Percentiles rank a stretch among this genome's conserved stretches.
Conservation (phyloP, 2,797 vertebrate species). For the Alectoris magna region DNA sequence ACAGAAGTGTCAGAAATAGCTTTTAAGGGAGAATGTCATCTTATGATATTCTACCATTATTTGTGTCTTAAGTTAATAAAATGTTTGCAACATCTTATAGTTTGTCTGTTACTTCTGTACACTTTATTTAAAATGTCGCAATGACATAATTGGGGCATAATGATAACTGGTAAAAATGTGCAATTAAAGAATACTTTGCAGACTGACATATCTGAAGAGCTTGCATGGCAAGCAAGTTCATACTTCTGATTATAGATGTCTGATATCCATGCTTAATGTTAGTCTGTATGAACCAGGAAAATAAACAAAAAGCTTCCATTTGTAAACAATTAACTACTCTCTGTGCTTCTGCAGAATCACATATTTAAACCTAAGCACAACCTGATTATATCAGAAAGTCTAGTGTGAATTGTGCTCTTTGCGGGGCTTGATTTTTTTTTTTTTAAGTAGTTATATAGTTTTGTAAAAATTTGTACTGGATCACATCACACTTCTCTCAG, state of each 20-base stretch:
- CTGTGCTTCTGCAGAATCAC: not conserved
- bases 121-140: constrained; percentile 65
- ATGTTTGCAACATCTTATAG: constrained; percentile 58
- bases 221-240: constrained; percentile 52
- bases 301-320: constrained; percentile 56
- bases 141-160: constrained; percentile 66
- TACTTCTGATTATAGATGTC: constrained; percentile 54
- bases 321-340: constrained; percentile 51
- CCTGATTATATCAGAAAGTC: not conserved
- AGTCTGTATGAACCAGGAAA: constrained; percentile 66
- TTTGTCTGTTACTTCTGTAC: constrained; percentile 46
- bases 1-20: constrained; percentile 36
- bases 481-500: not conserved
- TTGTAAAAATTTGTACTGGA: not conserved
- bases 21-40: constrained; percentile 56
- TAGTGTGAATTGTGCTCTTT: not conserved
- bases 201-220: constrained; percentile 69
- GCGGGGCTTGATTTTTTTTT: not conserved
- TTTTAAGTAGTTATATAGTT: not conserved
- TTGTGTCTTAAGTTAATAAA: constrained; percentile 61
- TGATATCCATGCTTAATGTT: constrained; percentile 55
- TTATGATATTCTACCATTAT: constrained; percentile 57
- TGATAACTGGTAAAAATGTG: constrained; percentile 67
- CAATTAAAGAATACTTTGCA: constrained; percentile 68
- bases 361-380: constrained; percentile 1